These are phyloP conservation scores for Phrynocephalus versicolor DNA, from an alignment of 2,113 vertebrate genomes.

Conservation along the genomic window DNA sequence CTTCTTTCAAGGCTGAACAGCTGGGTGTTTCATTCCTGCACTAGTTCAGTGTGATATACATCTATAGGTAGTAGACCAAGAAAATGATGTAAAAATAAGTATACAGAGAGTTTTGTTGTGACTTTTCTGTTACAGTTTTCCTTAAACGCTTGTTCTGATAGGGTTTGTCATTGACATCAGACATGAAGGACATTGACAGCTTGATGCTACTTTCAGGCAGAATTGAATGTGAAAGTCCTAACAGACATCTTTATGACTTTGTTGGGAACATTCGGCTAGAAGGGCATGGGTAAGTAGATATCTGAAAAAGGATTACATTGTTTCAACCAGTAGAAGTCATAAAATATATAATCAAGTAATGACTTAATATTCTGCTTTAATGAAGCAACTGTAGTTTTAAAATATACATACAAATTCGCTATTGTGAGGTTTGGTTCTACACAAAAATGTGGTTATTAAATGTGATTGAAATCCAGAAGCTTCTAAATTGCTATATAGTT, in stretches of 20 bases:
- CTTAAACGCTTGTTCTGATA: slow-evolving; percentile 61
- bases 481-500: not conserved
- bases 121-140: slow-evolving; percentile 16
- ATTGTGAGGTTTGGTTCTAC: not conserved
- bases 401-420: not conserved
- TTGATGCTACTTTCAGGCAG: slow-evolving; percentile 88
- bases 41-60: not conserved
- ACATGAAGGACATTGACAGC: slow-evolving; percentile 91
- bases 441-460: not conserved
- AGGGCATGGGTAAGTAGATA: slow-evolving; percentile 85
- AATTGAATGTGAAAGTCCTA: slow-evolving; percentile 97
- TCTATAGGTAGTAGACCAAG: not conserved
- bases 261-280: slow-evolving; percentile 94
- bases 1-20: not conserved
- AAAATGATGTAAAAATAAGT: not conserved
- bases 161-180: slow-evolving; percentile 90
- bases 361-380: not conserved
- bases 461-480: not conserved
- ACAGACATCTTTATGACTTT: slow-evolving; percentile 97
- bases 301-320: not conserved
- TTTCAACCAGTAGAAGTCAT: not conserved
- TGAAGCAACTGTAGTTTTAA: not conserved
- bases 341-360: not conserved
- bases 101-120: not conserved
- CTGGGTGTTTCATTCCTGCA: not conserved